phyloP scores from a whole-genome alignment of 35 echinoderm and acorn worm species.

The Acanthaster planci region DNA sequence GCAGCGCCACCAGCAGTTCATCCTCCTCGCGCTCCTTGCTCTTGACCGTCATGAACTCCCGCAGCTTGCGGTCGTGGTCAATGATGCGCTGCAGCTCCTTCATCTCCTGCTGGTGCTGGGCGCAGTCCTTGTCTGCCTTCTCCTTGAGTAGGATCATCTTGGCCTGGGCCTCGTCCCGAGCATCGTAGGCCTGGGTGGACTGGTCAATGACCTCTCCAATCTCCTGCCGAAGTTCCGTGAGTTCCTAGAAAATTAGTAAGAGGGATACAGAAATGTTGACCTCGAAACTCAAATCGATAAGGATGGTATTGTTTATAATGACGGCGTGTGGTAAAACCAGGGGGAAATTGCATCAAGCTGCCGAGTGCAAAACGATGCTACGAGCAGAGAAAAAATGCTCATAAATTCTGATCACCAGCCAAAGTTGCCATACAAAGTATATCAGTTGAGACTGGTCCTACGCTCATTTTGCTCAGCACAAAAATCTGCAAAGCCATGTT shows the following conservation, averaged over 20 bases:
- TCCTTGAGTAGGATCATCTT: slow-evolving; percentile 99
- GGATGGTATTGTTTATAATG: too few species aligned
- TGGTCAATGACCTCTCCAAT: slow-evolving; percentile 99
- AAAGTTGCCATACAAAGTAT: too few species aligned
- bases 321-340: too few species aligned
- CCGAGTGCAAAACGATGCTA: too few species aligned
- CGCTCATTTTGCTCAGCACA: too few species aligned
- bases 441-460: too few species aligned
- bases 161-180: slow-evolving; percentile 93
- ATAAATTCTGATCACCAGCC: too few species aligned
- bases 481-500: too few species aligned
- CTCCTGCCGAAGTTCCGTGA: slow-evolving; percentile 68
- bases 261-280: too few species aligned
- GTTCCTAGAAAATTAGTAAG: slow-evolving; percentile 52
- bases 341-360: too few species aligned
- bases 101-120: slow-evolving; percentile 96
- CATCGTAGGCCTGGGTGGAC: slow-evolving; percentile 94
- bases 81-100: slow-evolving; percentile 98
- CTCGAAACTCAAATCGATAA: too few species aligned
- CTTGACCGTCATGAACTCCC: slow-evolving; percentile 98
- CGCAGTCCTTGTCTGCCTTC: slow-evolving; percentile 96
- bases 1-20: slow-evolving; percentile 78
- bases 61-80: slow-evolving; percentile 88
- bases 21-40: slow-evolving; percentile 96
- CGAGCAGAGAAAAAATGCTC: too few species aligned